Base-by-base conservation (phyloP, 2,888 invertebrate species). In the Dolomedes plantarius region DNA sequence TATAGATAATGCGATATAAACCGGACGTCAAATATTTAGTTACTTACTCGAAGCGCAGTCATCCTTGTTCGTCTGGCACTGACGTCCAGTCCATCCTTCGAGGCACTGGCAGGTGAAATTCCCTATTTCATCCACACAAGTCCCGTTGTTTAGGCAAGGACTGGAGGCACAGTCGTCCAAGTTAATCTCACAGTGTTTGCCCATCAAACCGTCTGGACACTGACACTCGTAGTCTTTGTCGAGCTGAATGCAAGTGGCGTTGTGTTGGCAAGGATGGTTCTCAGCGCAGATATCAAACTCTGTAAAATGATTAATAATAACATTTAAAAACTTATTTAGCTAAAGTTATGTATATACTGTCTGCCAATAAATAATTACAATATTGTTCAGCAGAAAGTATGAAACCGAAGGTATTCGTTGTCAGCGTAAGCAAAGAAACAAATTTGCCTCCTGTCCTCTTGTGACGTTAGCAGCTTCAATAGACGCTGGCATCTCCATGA, bases 171-270 rank as follows among this genome's bases (percentile, higher is more conserved):
- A 87, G 7, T 72, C 73, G 67, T 87, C 56, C 7, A 71, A 28
- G 27, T 64, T 75, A 3, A 72, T 50, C 50, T 87, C 82, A 46
- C 87, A 87, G 11, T 83, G 29, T 36, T 56, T 69, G 65, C 87
- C 87, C 9, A 39, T 27, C 9, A 46, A 13, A 1, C 87, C 87
- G 36, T 36, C 32, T 5, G 97, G 96, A 91, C 99, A 99, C 5
- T 94, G 93, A 90, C 99, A 99, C 89, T 94, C 95, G 91, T 98
- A 99, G 91, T 98, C 98, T 87, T 96, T 96, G 89, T 97, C 93
- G 36, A 11, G 28, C 91, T 98, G 98, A 0, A 97, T 96, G 91
- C 98, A 98, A 89, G 95, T 96, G 0, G 98, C 95, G 0, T 95
- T 96, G 39, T 98, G 92, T 0, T 97, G 93, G 91, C 97, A 97